Base-by-base conservation (phyloP, 64 coral and sea anemone species). In the Anthopleura sola region DNA sequence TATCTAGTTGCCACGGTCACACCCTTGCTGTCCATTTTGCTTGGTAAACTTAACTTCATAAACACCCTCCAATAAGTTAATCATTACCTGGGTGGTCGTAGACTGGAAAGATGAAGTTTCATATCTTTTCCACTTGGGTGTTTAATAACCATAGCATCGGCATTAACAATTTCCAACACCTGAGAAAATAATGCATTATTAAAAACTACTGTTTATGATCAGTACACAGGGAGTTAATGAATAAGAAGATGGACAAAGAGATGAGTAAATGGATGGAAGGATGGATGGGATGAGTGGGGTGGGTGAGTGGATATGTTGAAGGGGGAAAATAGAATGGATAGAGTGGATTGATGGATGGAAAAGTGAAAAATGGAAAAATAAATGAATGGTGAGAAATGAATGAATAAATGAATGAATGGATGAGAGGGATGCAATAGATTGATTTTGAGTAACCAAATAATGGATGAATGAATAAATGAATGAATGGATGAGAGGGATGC, bases 91-190 rank as follows among this genome's bases (percentile, higher is more conserved):
- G 96, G 96, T 20, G 96, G 92, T 87, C 92, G 91, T 83, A 98
- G 87, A 86, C 96, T 98, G 14, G 96, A 98, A 38, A 98, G 85
- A 86, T 94, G 93, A 60, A 98, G 86, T 53, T 98, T 98, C 84
- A 91, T 94, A 26, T 85, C 87, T 81, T 56, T 80, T 3, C 90
- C 96, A 92, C 92, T 83, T 28, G 92, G 86, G 33, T 38, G 84
- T 92, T 68, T 94, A 23, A 94, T 75, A 68, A 98, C 96, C 33
- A 94, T 84, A 24, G 92, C 92, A 75, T 98, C 96, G 9, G 90
- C 92, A 85, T 98, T 98, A 49, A 98, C 90, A 84, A 91, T 78
- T 94, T 98, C 92, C 40, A 91, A 75, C 21, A 94, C 96, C 96
- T 98, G 26, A 10, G 37, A 82, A 18, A 83, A 71, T 14, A 33